These are phyloP conservation scores for Rhinolophus ferrumequinum DNA, from an alignment of 2,113 vertebrate genomes.

Conservation along the genomic window DNA sequence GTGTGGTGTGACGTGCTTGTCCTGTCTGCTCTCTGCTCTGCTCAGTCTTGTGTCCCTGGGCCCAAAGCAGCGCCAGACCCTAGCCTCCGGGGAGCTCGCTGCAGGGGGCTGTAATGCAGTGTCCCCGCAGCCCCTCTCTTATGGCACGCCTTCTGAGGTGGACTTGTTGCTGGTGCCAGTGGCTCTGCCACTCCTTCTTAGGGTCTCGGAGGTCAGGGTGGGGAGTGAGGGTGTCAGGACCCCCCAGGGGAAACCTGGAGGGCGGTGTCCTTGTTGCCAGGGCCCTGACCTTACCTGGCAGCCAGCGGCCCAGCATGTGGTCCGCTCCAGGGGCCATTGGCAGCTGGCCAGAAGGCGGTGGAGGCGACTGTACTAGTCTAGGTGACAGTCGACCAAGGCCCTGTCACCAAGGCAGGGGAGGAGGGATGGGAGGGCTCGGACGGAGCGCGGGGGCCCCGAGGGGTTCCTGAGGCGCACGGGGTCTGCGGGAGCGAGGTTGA, in stretches of 20 bases:
- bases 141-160: not conserved
- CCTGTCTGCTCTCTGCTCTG: too few relatives aligned
- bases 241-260: not conserved
- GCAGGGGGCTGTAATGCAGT: not conserved
- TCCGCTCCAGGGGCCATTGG: not conserved
- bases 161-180: not conserved
- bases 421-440: not conserved
- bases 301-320: not conserved
- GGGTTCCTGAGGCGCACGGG: not conserved
- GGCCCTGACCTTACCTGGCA: not conserved
- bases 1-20: not conserved
- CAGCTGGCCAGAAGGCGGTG: not conserved
- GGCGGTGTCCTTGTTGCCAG: not conserved
- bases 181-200: not conserved
- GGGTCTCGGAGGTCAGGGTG: not conserved
- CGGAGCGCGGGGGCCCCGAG: not conserved
- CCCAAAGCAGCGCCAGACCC: not conserved
- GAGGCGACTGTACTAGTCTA: too few relatives aligned
- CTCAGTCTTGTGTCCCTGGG: not conserved
- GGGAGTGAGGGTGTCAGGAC: not conserved
- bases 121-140: not conserved
- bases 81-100: not conserved
- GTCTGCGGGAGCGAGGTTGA: not conserved
- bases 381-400: too few relatives aligned
- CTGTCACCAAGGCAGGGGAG: rapidly evolving